phyloP scores from a whole-genome alignment of 1,140 invertebrate species.

The Monomorium pharaonis region DNA sequence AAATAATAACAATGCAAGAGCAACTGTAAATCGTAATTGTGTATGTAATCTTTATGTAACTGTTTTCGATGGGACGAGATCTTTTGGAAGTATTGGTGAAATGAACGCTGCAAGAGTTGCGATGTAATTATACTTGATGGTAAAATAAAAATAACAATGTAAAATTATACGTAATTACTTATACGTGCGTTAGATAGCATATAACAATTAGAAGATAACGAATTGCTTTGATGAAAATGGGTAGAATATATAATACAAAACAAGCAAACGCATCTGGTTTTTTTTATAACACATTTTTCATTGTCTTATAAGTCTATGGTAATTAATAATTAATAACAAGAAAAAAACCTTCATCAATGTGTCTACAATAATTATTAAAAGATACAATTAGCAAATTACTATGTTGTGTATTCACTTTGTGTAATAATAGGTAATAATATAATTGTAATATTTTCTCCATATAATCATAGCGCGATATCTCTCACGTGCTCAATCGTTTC shows the following conservation, averaged over 20 bases:
- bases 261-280: constrained; percentile 77
- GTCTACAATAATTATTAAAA: constrained; percentile 86
- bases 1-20: not conserved
- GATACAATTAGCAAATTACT: constrained; percentile 86
- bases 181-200: not conserved
- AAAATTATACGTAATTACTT: constrained; percentile 32
- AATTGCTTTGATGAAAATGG: constrained; percentile 63
- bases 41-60: not conserved
- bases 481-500: constrained; percentile 82
- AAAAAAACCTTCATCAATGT: constrained; percentile 84
- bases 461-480: constrained; percentile 83
- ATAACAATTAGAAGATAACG: constrained; percentile 12
- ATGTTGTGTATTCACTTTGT: constrained; percentile 85
- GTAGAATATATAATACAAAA: constrained; percentile 74
- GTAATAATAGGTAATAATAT: constrained; percentile 85
- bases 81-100: not conserved
- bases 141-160: constrained; percentile 44
- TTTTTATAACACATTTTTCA: constrained; percentile 84
- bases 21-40: not conserved
- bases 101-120: not conserved
- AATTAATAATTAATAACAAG: constrained; percentile 85
- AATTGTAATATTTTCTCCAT: constrained; percentile 83
- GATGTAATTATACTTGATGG: not conserved
- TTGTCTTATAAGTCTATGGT: constrained; percentile 84
- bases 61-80: not conserved